Percentiles rank a stretch among this genome's conserved stretches.
These are phyloP conservation scores for Luffia ferchaultella DNA, from an alignment of 2,888 invertebrate genomes.

Conservation along the genomic window DNA sequence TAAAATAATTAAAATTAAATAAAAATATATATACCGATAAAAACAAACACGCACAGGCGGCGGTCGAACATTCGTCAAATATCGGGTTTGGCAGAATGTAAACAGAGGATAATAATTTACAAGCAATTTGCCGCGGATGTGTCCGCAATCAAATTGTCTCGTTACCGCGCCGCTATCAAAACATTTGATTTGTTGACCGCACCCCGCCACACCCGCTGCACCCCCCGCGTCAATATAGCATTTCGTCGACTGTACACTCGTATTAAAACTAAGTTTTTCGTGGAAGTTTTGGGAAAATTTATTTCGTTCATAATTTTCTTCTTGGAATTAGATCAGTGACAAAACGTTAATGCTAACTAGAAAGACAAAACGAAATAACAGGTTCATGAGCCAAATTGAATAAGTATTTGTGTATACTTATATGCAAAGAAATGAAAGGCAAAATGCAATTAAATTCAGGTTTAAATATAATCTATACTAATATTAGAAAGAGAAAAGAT, in stretches of 20 bases:
- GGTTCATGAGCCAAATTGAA: too few species aligned
- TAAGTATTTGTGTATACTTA: too few species aligned
- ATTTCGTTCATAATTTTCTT: background rate
- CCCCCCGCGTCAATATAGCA: conserved; percentile 30
- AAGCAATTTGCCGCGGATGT: conserved; percentile 65
- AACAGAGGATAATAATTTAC: conserved; percentile 66
- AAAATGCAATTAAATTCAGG: too few species aligned
- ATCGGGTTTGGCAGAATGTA: conserved; percentile 61
- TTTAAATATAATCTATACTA: too few species aligned
- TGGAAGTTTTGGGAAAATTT: background rate
- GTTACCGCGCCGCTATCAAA: conserved; percentile 63
- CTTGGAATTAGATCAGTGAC: background rate
- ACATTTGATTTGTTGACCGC: conserved; percentile 63
- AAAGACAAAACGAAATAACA: too few species aligned
- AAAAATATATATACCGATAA: conserved; percentile 51
- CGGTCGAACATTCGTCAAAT: conserved; percentile 38
- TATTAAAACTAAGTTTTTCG: conserved; percentile 3
- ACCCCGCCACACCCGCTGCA: conserved; percentile 10
- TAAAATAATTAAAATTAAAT: conserved; percentile 32
- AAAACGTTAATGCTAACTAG: background rate
- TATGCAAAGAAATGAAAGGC: too few species aligned
- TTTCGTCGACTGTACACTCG: conserved; percentile 36
- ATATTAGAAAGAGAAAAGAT: too few species aligned
- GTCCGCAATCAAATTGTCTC: conserved; percentile 68
- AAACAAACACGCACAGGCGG: conserved; percentile 42